Base-by-base conservation (phyloP, 2,113 vertebrate species). In the Nothobranchius kuhntae region DNA sequence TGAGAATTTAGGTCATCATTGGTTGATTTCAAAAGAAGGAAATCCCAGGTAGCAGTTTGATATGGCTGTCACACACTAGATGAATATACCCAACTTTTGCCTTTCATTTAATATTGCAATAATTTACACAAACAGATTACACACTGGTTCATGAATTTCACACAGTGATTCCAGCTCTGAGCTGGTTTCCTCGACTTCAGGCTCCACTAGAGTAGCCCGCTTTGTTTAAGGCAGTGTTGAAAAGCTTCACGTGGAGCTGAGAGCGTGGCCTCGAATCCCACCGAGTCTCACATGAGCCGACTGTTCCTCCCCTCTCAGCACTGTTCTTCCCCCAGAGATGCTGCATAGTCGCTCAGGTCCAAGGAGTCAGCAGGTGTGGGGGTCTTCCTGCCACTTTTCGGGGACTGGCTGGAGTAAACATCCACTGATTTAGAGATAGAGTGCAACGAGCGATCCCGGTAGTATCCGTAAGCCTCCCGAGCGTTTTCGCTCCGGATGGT, bases 401-500 rank as follows among this genome's bases (percentile, higher is more conserved):
- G 61, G 3, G 78, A 87, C 61, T 71, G 88, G 61, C 72, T 83
- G 30, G 69, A 51, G 48, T 78, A 87, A 71, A 89, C 72, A 64
- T 94, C 90, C 76, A 91, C 82, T 24, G 91, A 77, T 47, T 45
- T 79, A 75, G 89, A 66, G 50, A 92, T 88, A 68, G 92, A 88
- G 68, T 89, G 86, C 86, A 96, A 90, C 57, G 94, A 94, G 87
- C 88, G 93, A 72, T 95, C 94, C 68, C 89, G 91, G 89, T 93
- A 95, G 87, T 95, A 95, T 87, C 93, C 95, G 77, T 95, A 93
- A 73, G 95, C 92, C 85, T 96, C 95, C 10, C 91, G 90, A 7
- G 95, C 93, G 52, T 95, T 93, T 83, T 96, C 95, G 85, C 95
- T 93, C 24, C 94, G 93, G 82, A 95, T 93, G 86, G 92, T 94